These are phyloP conservation scores for Ephialtes manifestator DNA, from an alignment of 2,888 invertebrate species.

Conservation along the genomic window DNA sequence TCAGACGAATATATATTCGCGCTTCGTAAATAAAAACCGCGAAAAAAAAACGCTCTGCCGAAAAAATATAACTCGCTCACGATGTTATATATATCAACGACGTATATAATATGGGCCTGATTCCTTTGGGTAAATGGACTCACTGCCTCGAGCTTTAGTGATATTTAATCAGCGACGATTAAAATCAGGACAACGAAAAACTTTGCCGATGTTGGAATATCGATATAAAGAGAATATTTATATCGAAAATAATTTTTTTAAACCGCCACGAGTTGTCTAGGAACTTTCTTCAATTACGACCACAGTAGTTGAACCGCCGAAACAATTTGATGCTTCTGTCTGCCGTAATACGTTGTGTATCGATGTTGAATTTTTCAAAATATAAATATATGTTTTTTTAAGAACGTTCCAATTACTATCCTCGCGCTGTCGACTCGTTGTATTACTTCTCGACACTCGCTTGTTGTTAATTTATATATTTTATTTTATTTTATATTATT, in stretches of 20 bases:
- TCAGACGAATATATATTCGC: constrained; percentile 39
- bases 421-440: constrained; percentile 44
- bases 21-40: constrained; percentile 35
- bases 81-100: constrained; percentile 4
- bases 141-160: constrained; percentile 67
- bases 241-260: constrained; percentile 6
- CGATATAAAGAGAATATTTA: constrained; percentile 20
- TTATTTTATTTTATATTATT: too few species aligned
- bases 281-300: constrained; percentile 63
- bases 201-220: constrained; percentile 43
- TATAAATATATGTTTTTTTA: background rate
- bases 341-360: constrained; percentile 46
- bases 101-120: constrained; percentile 56
- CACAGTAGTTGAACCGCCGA: constrained; percentile 58
- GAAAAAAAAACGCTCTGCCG: constrained; percentile 5
- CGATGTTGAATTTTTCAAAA: constrained; percentile 18
- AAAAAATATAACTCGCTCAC: constrained; percentile 55
- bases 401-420: constrained; percentile 65
- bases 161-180: constrained; percentile 42
- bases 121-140: constrained; percentile 58
- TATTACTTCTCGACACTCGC: constrained; percentile 50
- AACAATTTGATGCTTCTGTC: constrained; percentile 44
- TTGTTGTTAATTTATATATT: constrained; percentile 29
- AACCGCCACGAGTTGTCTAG: constrained; percentile 59
- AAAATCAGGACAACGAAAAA: constrained; percentile 64